These are phyloP conservation scores for Asbolus verrucosus DNA, from an alignment of 1,140 invertebrate genomes.

Conservation along the genomic window DNA sequence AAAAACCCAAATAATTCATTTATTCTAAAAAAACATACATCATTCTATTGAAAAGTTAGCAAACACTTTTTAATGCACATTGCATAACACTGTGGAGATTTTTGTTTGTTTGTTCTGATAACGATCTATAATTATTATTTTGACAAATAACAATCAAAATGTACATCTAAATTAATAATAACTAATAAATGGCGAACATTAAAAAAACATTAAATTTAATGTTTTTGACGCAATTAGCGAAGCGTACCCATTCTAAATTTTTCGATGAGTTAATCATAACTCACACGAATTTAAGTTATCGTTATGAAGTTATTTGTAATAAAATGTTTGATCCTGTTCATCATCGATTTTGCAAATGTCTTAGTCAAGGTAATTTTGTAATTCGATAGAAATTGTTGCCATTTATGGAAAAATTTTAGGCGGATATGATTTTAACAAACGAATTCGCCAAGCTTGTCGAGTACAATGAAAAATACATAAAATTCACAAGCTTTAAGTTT, in stretches of 20 bases:
- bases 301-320: constrained; percentile 16
- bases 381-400: not conserved
- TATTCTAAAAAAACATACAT: too few relatives aligned
- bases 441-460: constrained; percentile 4
- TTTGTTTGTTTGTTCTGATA: too few relatives aligned
- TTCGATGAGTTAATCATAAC: not conserved
- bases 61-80: not conserved
- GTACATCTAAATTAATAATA: constrained; percentile 2
- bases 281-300: not conserved
- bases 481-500: constrained; percentile 2
- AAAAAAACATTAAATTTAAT: constrained; percentile 24
- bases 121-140: not conserved
- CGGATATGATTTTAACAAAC: constrained; percentile 9
- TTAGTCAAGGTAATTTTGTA: too few relatives aligned
- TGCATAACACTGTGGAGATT: too few relatives aligned
- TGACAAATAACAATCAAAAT: not conserved
- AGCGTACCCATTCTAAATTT: constrained; percentile 3
- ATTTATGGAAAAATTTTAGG: constrained; percentile 5
- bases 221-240: not conserved
- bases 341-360: not conserved
- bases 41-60: not conserved
- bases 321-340: not conserved
- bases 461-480: not conserved
- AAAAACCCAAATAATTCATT: too few relatives aligned
- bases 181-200: not conserved